Evolutionary conservation across 2,797 vertebrate genomes (phyloP), one percentile per base, ranked within the genome.

Genomic region (Lophius americanus): DNA sequence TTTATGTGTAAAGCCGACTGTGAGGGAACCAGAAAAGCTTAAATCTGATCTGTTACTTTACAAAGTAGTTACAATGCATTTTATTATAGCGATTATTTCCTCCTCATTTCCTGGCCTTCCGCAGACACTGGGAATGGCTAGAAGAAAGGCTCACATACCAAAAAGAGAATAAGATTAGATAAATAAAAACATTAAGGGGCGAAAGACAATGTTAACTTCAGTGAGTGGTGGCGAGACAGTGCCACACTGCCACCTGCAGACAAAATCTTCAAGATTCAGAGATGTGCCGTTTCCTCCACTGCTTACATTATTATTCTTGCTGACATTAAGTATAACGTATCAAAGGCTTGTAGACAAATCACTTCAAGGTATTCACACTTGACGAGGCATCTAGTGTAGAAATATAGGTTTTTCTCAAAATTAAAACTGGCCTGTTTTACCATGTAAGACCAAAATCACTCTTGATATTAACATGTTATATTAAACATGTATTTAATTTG

Each of bases 161-260:
- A 75, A 75, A 39, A 55, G 38, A 14, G 68, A 57, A 53, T 64
- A 68, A n/a, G 48, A 64, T 64, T 51, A 12, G 37, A 66, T 53
- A 60, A 46, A 73, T 14, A 43, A 14, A 73, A 57, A 61, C 9
- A 61, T 32, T 50, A 36, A 64, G 43, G 23, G 23, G 23, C 23
- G 61, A 52, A 70, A 73, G 12, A 44, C 36, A 39, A 78, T 71
- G 61, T 57, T 35, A 9, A 49, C 56, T 68, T 76, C 37, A 75
- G 23, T 39, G 36, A 51, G 36, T 8, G 42, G 14, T 14, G 48
- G 41, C 1, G 3, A 70, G 51, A 54, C 66, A 69, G 85, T 36
- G 60, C 73, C 84, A 88, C 82, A 93, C 81, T 92, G 92, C 88
- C 92, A 88, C 82, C 93, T 91, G 69, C 56, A 71, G 93, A 75